A percentile compares a stretch with the other conserved stretches of the same genome.
phyloP scores from a whole-genome alignment of 2,797 vertebrate genomes.

The Scolopax rusticola region DNA sequence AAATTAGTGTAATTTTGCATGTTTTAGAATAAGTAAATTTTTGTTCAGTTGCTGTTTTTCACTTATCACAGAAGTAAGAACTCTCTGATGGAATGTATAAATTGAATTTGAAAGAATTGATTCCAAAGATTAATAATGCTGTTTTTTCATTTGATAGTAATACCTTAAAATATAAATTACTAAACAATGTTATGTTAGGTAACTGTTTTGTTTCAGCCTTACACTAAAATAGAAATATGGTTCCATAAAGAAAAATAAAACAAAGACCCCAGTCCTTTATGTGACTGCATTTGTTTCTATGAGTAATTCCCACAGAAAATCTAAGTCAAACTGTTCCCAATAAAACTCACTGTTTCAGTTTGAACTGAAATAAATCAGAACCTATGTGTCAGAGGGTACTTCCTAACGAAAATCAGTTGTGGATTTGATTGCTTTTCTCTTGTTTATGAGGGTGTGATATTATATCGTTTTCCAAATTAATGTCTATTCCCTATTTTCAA shows the following conservation, averaged over 20 bases:
- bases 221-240: not conserved
- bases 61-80: not conserved
- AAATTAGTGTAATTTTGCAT: not conserved
- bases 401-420: not conserved
- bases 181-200: not conserved
- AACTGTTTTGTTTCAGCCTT: not conserved
- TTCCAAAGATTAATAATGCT: not conserved
- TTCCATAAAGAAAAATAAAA: not conserved
- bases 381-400: not conserved
- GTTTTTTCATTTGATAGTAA: not conserved
- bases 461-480: not conserved
- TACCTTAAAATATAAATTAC: not conserved
- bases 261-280: not conserved
- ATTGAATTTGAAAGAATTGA: not conserved
- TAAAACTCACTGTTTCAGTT: not conserved
- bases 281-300: not conserved
- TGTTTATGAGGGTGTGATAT: not conserved
- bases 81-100: not conserved
- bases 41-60: not conserved
- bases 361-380: not conserved
- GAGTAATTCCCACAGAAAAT: not conserved
- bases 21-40: not conserved
- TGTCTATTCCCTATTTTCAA: not conserved
- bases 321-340: not conserved
- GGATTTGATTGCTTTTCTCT: not conserved